Conservation (phyloP, 2,113 vertebrate species). For the Miniopterus natalensis region DNA sequence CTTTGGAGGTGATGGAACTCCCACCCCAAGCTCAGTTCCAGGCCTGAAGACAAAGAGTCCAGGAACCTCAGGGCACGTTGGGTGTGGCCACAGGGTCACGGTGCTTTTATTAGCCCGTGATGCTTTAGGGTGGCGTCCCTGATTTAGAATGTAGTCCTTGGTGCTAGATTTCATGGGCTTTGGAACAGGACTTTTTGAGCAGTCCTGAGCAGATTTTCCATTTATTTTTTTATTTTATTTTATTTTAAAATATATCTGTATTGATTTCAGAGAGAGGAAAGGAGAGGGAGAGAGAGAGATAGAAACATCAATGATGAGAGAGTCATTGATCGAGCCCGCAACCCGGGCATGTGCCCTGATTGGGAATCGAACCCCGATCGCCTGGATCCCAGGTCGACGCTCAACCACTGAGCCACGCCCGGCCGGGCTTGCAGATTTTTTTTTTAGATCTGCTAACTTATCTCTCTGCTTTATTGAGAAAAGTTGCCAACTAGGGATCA, state of each 20-base stretch:
- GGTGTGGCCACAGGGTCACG: accelerated
- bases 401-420: too few species aligned
- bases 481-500: background rate
- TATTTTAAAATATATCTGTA: too few species aligned
- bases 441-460: background rate
- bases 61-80: background rate
- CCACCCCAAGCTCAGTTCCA: background rate
- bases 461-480: conserved; percentile 33
- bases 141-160: background rate
- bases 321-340: too few species aligned
- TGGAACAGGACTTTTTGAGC: background rate
- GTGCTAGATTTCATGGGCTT: background rate
- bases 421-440: background rate
- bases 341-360: too few species aligned
- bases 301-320: too few species aligned
- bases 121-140: background rate
- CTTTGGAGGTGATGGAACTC: background rate
- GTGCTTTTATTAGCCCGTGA: background rate
- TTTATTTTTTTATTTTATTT: too few species aligned
- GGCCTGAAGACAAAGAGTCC: background rate
- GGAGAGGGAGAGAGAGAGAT: too few species aligned
- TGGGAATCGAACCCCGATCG: too few species aligned
- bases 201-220: background rate
- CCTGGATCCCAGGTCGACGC: too few species aligned
- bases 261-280: too few species aligned